Evolutionary conservation across 2,797 vertebrate species (phyloP).

Genomic region (Holocentrus rufus): DNA sequence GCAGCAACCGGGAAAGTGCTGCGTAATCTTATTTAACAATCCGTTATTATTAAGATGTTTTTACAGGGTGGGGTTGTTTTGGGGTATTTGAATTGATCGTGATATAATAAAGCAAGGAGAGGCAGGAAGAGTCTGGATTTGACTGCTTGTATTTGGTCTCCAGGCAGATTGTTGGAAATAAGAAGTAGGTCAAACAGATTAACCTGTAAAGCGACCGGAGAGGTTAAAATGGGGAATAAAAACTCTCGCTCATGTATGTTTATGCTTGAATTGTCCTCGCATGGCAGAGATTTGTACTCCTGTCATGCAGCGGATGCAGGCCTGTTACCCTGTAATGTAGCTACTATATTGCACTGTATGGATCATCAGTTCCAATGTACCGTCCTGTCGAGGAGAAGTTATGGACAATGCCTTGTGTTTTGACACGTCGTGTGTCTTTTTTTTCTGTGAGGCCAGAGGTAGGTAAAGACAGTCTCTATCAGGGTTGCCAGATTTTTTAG

Average conservation of each 20-base stretch:
- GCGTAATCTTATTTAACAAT: conserved; percentile 32
- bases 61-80: no score
- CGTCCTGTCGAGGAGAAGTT: neutral
- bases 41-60: neutral
- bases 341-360: conserved; percentile 50
- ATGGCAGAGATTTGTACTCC: conserved; percentile 7
- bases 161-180: neutral
- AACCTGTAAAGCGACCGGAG: neutral
- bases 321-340: conserved; percentile 50
- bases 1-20: neutral
- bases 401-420: conserved; percentile 4
- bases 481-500: conserved; percentile 17
- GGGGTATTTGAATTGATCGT: neutral
- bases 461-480: conserved; percentile 2
- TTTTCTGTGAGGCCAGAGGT: neutral
- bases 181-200: neutral
- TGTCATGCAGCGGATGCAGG: conserved; percentile 23
- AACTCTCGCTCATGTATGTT: conserved; percentile 28
- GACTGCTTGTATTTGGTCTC: neutral
- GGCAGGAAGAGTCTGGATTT: no score
- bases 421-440: conserved; percentile 8
- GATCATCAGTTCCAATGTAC: conserved; percentile 6
- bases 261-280: conserved; percentile 22
- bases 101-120: neutral
- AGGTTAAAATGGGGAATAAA: neutral